These are phyloP conservation scores for Stichodactyla mertensii DNA, from an alignment of 64 coral and sea anemone species.

Conservation along the genomic window DNA sequence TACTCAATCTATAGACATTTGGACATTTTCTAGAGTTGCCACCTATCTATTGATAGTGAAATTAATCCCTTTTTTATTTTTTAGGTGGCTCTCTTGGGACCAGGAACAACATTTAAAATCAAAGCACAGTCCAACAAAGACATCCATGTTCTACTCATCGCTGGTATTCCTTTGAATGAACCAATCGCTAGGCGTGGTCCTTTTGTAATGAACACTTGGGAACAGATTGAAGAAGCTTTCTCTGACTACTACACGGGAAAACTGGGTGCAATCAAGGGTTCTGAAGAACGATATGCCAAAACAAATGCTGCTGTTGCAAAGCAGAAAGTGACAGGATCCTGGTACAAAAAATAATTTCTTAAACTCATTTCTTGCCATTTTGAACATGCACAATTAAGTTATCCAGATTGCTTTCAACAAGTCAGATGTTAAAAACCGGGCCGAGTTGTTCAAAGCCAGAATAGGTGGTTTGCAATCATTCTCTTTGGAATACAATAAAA, in stretches of 20 bases:
- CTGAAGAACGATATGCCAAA: conserved; percentile 86
- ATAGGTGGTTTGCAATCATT: no score
- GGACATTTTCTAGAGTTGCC: no score
- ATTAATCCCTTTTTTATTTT: neutral
- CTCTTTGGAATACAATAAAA: no score
- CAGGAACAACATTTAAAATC: conserved; percentile 72
- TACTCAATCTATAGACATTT: no score
- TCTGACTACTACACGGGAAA: conserved; percentile 72
- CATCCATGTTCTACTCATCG: conserved; percentile 88
- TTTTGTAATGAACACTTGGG: conserved; percentile 98
- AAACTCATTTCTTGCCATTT: neutral
- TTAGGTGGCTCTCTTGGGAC: conserved; percentile 82
- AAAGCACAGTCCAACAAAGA: conserved; percentile 55
- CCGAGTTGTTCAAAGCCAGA: no score
- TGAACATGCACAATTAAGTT: no score
- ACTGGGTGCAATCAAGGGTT: conserved; percentile 77
- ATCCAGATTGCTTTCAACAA: no score
- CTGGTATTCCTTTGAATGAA: conserved; percentile 86
- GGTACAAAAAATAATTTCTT: conserved; percentile 49
- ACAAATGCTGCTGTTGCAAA: conserved; percentile 69
- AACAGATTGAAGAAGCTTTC: conserved; percentile 86
- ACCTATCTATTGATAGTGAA: no score
- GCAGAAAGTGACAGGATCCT: conserved; percentile 77
- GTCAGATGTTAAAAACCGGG: no score
- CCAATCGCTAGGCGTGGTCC: conserved; percentile 79